A percentile compares a stretch with the other conserved stretches of the same genome.
phyloP scores from a whole-genome alignment of 2,113 vertebrate species.

The Petrocephalus zakoni region DNA sequence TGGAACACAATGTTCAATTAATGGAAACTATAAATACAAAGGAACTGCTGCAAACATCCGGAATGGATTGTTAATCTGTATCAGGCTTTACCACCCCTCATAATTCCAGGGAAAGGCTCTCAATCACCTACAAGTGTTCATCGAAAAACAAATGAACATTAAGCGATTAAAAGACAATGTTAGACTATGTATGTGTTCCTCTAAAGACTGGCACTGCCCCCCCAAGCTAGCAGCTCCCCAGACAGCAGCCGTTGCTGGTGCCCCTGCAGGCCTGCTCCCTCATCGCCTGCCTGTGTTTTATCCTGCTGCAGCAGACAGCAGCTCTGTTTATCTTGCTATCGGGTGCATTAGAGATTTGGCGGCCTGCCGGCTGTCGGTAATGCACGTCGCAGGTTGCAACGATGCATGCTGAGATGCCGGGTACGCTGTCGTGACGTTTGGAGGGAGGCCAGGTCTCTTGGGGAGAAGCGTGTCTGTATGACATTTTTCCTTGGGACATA shows the following conservation, averaged over 20 bases:
- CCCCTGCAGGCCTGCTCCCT: neutral
- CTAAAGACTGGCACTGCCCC: neutral
- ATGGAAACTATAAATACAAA: neutral
- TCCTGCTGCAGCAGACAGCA: neutral
- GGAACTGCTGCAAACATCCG: neutral
- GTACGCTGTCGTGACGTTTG: neutral
- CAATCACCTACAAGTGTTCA: neutral
- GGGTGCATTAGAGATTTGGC: neutral
- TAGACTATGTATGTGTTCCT: neutral
- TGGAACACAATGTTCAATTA: neutral
- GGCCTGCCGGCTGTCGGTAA: neutral
- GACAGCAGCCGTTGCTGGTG: neutral
- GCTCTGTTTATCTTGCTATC: neutral
- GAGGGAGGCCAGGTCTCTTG: neutral
- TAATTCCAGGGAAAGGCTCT: neutral
- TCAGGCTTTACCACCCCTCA: neutral
- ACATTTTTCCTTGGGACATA: slow-evolving; percentile 32
- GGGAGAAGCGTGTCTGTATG: neutral
- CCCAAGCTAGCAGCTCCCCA: neutral
- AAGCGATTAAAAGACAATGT: neutral
- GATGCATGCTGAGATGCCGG: neutral
- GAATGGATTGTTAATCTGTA: neutral
- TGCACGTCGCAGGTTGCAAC: neutral
- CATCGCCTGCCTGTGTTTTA: neutral
- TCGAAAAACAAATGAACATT: neutral